These are phyloP conservation scores for Drosophila barbarae DNA, from an alignment of 2,888 invertebrate genomes.

Conservation along the genomic window DNA sequence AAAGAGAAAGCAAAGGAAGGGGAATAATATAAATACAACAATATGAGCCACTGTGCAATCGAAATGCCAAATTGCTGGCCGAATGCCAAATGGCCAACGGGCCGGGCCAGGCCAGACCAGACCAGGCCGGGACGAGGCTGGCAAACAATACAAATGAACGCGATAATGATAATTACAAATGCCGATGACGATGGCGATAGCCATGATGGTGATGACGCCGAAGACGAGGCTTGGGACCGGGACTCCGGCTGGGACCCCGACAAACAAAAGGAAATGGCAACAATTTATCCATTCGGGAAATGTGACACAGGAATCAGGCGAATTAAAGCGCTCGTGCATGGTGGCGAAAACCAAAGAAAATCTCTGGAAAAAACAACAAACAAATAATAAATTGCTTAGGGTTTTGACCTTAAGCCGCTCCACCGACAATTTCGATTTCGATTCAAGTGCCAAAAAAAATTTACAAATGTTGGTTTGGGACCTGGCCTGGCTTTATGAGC, in stretches of 20 bases:
- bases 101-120: conserved; percentile 11
- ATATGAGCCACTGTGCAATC: conserved; percentile 63
- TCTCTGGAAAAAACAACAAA: conserved; percentile 54
- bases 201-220: conserved; percentile 51
- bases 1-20: conserved; percentile 24
- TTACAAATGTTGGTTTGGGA: conserved; percentile 59
- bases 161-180: conserved; percentile 46
- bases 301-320: conserved; percentile 37
- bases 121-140: conserved; percentile 20
- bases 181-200: conserved; percentile 55
- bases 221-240: conserved; percentile 7
- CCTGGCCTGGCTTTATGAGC: conserved; percentile 60
- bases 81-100: conserved; percentile 67
- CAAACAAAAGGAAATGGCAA: conserved; percentile 67
- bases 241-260: background rate
- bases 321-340: conserved; percentile 51
- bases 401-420: conserved; percentile 50
- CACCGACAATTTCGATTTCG: conserved; percentile 9
- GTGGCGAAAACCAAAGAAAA: conserved; percentile 50
- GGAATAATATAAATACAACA: conserved; percentile 35
- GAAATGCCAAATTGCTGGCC: conserved; percentile 72
- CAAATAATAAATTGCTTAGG: conserved; percentile 69
- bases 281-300: conserved; percentile 61
- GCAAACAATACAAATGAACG: conserved; percentile 51
- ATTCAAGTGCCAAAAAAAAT: conserved; percentile 33